Base-by-base conservation (phyloP, 2,888 invertebrate species). In the Ennomos fuscantarius region DNA sequence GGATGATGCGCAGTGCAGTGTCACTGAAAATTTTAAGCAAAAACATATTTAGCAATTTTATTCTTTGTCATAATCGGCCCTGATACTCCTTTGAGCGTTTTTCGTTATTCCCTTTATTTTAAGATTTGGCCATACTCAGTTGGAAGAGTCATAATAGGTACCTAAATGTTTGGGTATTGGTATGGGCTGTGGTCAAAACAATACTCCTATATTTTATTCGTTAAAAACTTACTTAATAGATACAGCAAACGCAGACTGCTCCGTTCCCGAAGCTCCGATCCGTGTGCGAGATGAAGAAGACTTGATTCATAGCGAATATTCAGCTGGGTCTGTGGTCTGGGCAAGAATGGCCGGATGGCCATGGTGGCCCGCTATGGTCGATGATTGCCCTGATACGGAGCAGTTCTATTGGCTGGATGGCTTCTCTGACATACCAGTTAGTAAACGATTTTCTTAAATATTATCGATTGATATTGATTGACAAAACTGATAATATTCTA, bases 291-390 rank as follows among this genome's bases (percentile, higher is more conserved):
- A 93, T 0, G 92, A 93, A 62, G 88, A 90, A 41, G 93, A 93
- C 55, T 74, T 94, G 33, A 94, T 95, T 32, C 89, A 93, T 63
- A 93, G 93, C 67, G 79, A 86, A 57, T 95, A 93, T 69, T 92
- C 94, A 2, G 93, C 94, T 5, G 95, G 95, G 0, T 95, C 95
- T 12, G 66, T 96, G 37, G 95, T 95, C 0, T 94, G 95, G 94
- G 95, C 94, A 0, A 92, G 87, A 36, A 65, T 94, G 62, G 66
- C 81, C 0, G 94, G 94, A 24, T 95, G 89, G 85, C 95, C 95
- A 1, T 95, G 94, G 94, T 95, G 95, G 95, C 95, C 95, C 2
- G 95, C 93, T 1, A 94, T 96, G 91, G 93, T 96, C 0, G 95
- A 95, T 62, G 94, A 95, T 72, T 94, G 94, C 69, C 95, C 95